Evolutionary conservation across 2,113 vertebrate species (phyloP).

Genomic region (Seriola rivoliana): DNA sequence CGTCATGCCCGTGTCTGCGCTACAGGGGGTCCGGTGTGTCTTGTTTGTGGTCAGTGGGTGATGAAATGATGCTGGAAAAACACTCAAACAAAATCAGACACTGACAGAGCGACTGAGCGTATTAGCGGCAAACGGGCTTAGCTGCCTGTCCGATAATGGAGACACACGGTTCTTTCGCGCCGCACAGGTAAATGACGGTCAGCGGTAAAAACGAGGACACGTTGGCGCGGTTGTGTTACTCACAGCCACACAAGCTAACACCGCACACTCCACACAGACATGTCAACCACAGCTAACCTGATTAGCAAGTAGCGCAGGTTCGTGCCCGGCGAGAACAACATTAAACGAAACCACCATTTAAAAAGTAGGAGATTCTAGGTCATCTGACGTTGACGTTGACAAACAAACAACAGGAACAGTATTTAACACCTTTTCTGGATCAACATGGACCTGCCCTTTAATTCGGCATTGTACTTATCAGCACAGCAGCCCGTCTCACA

Average conservation of each 20-base stretch:
- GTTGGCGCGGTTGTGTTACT: background rate
- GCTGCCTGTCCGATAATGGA: constrained; percentile 42
- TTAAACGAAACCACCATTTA: background rate
- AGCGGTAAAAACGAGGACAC: background rate
- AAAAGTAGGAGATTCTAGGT: background rate
- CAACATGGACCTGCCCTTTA: fast-evolving
- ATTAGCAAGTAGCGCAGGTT: constrained; percentile 21
- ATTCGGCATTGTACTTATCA: background rate
- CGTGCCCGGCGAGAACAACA: background rate
- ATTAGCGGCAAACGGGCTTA: background rate
- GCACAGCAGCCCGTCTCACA: background rate
- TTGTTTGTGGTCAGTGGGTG: too few species aligned
- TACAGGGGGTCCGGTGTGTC: background rate
- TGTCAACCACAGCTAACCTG: background rate
- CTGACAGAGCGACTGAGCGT: too few species aligned
- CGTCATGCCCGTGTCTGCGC: background rate
- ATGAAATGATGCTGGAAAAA: background rate
- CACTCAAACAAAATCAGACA: background rate
- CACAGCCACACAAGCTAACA: background rate
- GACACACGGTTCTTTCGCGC: background rate
- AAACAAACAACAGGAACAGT: fast-evolving
- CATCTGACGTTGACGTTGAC: too few species aligned
- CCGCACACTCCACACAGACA: background rate
- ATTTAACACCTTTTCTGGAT: fast-evolving
- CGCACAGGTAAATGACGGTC: constrained; percentile 3